Percentiles rank a stretch among this genome's conserved stretches.
Evolutionary conservation across 2,113 vertebrate genomes (phyloP).

Genomic region (Corapipo altera): DNA sequence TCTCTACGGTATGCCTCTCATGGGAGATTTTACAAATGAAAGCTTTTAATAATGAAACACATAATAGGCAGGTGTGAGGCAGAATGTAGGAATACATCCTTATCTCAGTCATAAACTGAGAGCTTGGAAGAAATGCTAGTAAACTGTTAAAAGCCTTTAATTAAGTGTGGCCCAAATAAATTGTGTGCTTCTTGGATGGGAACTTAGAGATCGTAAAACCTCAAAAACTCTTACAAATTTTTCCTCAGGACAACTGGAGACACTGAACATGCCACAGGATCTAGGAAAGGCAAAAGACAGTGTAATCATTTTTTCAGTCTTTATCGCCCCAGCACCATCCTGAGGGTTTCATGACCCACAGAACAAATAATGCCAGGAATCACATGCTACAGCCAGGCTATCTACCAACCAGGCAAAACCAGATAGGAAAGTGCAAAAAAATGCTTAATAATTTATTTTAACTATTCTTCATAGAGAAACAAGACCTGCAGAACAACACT

Average conservation of each 20-base stretch:
- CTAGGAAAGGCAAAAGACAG: neutral
- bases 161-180: neutral
- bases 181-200: neutral
- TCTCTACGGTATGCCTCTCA: constrained; percentile 13
- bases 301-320: neutral
- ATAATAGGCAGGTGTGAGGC: constrained; percentile 46
- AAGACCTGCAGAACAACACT: neutral
- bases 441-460: neutral
- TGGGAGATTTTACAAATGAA: neutral
- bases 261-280: neutral
- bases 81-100: neutral
- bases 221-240: neutral
- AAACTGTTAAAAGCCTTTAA: neutral
- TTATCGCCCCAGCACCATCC: neutral
- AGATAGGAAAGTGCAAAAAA: neutral
- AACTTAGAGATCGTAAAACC: neutral
- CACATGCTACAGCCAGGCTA: neutral
- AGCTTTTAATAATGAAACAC: constrained; percentile 49
- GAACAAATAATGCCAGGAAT: neutral
- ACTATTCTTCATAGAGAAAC: neutral
- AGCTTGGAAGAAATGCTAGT: neutral
- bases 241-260: neutral
- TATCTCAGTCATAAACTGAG: neutral
- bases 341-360: neutral
- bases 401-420: neutral